A percentile compares a stretch with the other conserved stretches of the same genome.
Evolutionary conservation across 2,113 vertebrate species (phyloP).

Genomic region (Perccottus glenii): DNA sequence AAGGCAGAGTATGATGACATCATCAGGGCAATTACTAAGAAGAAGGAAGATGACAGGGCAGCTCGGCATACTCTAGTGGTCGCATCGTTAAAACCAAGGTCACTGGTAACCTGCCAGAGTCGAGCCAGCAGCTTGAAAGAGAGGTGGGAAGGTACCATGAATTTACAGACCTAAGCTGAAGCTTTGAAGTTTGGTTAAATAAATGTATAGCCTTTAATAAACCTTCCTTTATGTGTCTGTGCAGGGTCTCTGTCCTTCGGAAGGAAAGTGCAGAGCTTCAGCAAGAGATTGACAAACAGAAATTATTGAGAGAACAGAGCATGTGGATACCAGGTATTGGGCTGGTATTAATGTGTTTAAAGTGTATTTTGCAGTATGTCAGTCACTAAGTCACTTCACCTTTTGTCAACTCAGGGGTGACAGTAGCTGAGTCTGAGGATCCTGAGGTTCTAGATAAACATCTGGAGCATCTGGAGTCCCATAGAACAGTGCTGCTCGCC

Average conservation of each 20-base stretch:
- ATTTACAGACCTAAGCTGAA: too few species aligned
- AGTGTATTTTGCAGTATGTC: background rate
- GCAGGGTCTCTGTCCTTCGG: conserved; percentile 74
- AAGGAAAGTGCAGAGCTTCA: conserved; percentile 75
- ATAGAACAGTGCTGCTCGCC: conserved; percentile 58
- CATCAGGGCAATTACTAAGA: conserved; percentile 73
- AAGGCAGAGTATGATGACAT: conserved; percentile 79
- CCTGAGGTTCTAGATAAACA: conserved; percentile 67
- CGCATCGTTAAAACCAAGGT: conserved; percentile 52
- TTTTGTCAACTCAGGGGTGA: conserved; percentile 71
- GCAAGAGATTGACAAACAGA: conserved; percentile 52
- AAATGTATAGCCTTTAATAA: background rate
- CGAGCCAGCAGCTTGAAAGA: conserved; percentile 71
- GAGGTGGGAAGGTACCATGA: conserved; percentile 61
- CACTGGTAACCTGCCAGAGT: conserved; percentile 68
- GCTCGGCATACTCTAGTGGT: conserved; percentile 63
- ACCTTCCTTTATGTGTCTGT: background rate
- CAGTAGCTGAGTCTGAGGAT: conserved; percentile 65
- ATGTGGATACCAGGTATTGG: conserved; percentile 35
- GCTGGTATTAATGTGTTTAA: too few species aligned
- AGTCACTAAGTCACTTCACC: background rate
- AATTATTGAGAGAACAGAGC: conserved; percentile 13
- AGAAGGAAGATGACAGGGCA: conserved; percentile 45
- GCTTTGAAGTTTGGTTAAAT: too few species aligned
- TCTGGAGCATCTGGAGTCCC: conserved; percentile 65